These are phyloP conservation scores for Drosophila leonis DNA, from an alignment of 2,888 invertebrate genomes.

Conservation along the genomic window DNA sequence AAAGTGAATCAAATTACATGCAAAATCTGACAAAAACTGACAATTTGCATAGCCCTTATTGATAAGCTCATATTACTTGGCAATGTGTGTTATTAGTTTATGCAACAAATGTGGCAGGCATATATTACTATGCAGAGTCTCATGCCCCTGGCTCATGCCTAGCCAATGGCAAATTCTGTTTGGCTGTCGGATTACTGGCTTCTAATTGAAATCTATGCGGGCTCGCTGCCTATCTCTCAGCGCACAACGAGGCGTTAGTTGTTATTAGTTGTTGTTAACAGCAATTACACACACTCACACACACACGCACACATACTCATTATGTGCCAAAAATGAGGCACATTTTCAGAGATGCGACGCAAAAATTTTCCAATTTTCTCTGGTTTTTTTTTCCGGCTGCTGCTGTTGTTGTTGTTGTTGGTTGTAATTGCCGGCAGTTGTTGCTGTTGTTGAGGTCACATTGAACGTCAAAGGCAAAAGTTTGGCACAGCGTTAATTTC, in stretches of 20 bases:
- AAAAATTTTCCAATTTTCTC: slow-evolving; percentile 55
- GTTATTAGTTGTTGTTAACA: slow-evolving; percentile 46
- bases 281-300: slow-evolving; percentile 32
- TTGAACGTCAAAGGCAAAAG: slow-evolving; percentile 75
- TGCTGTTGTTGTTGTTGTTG: slow-evolving; percentile 38
- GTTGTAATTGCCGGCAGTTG: slow-evolving; percentile 62
- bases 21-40: background rate
- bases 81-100: background rate
- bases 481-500: slow-evolving; percentile 73
- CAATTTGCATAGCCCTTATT: background rate
- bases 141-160: background rate
- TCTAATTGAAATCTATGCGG: slow-evolving; percentile 22
- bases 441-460: slow-evolving; percentile 72
- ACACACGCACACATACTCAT: slow-evolving; percentile 21
- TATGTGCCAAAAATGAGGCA: slow-evolving; percentile 29
- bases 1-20: background rate
- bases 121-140: background rate
- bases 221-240: background rate
- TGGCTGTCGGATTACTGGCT: slow-evolving; percentile 10
- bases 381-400: slow-evolving; percentile 22
- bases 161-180: background rate
- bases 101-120: background rate
- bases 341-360: slow-evolving; percentile 33
- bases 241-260: slow-evolving; percentile 31
- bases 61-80: background rate